phyloP scores from a whole-genome alignment of 2,888 invertebrate genomes.

The Furcula furcula region DNA sequence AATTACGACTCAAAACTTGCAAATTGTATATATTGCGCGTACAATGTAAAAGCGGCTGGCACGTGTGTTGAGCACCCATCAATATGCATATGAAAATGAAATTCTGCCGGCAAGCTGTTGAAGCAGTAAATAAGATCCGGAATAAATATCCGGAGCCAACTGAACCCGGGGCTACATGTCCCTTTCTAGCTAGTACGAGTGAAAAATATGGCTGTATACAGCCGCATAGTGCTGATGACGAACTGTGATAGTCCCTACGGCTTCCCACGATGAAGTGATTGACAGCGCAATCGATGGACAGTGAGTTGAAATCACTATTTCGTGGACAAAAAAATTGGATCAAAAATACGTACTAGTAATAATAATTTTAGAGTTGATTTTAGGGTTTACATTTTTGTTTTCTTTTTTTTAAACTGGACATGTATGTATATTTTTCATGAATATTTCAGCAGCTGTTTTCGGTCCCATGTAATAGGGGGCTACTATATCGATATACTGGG shows the following conservation, averaged over 20 bases:
- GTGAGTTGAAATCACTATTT: conserved; percentile 11
- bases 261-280: conserved; percentile 55
- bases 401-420: too few species aligned
- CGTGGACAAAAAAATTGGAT: conserved; percentile 5
- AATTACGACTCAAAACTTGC: conserved; percentile 18
- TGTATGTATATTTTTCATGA: too few species aligned
- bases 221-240: conserved; percentile 41
- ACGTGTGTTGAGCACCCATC: conserved; percentile 46
- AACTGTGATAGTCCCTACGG: conserved; percentile 50
- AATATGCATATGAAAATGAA: conserved; percentile 65
- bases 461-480: too few species aligned
- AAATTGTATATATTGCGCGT: conserved; percentile 25
- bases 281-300: conserved; percentile 62
- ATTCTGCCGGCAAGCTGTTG: conserved; percentile 56
- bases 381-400: too few species aligned
- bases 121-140: conserved; percentile 70
- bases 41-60: conserved; percentile 37
- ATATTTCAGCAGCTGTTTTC: too few species aligned
- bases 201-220: conserved; percentile 27
- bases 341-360: too few species aligned
- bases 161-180: conserved; percentile 39
- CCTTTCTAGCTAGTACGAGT: conserved; percentile 24
- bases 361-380: too few species aligned
- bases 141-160: conserved; percentile 65
- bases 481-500: too few species aligned